phyloP scores from a whole-genome alignment of 2,888 invertebrate species.

The Ypsolopha sequella region DNA sequence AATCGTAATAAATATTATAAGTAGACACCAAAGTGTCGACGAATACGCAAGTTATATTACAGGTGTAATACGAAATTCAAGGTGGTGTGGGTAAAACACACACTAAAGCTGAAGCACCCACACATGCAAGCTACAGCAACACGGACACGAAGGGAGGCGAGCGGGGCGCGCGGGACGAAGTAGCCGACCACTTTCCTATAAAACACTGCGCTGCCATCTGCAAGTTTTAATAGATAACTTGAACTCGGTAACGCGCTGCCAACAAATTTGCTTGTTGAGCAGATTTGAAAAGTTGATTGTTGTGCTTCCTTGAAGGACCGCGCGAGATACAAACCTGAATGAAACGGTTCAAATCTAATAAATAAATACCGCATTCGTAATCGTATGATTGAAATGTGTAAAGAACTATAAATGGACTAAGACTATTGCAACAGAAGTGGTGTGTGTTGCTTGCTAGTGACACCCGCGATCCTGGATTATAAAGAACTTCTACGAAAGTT shows the following conservation, averaged over 20 bases:
- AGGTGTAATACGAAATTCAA: neutral
- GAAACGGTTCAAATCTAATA: conserved; percentile 20
- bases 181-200: conserved; percentile 47
- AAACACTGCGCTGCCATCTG: conserved; percentile 67
- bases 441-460: conserved; percentile 39
- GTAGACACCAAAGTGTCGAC: neutral
- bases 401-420: conserved; percentile 13
- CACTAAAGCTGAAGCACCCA: conserved; percentile 10
- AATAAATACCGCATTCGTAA: conserved; percentile 11
- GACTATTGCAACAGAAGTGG: conserved; percentile 19
- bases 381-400: conserved; percentile 12
- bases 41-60: neutral
- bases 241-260: conserved; percentile 54
- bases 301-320: conserved; percentile 38
- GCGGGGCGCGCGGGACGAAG: conserved; percentile 23
- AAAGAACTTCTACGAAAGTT: conserved; percentile 28
- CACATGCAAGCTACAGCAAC: conserved; percentile 5
- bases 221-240: conserved; percentile 69
- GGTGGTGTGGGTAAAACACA: conserved; percentile 8
- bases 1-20: neutral
- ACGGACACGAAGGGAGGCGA: conserved; percentile 17
- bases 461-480: conserved; percentile 50
- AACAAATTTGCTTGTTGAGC: conserved; percentile 42
- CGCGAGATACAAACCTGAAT: conserved; percentile 42
- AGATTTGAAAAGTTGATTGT: conserved; percentile 41